phyloP scores from a whole-genome alignment of 2,888 invertebrate genomes.

The Zygothrica quintamaculata region DNA sequence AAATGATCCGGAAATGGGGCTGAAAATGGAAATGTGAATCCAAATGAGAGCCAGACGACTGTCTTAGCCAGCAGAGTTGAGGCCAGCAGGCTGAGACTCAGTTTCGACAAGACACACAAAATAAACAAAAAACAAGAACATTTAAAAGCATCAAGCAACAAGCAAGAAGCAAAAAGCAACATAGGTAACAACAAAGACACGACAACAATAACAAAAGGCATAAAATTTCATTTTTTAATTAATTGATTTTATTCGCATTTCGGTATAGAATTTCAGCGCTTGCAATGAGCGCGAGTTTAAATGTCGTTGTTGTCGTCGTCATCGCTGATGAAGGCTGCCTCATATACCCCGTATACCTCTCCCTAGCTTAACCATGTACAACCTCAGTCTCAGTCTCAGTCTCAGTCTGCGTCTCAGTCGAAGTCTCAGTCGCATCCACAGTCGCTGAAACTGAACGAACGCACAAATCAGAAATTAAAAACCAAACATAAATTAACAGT shows the following conservation, averaged over 20 bases:
- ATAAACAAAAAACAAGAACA: background rate
- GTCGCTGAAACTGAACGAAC: constrained; percentile 59
- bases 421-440: background rate
- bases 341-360: background rate
- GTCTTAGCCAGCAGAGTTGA: background rate
- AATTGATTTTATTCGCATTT: constrained; percentile 80
- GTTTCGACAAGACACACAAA: background rate
- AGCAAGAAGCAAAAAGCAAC: too few relatives aligned
- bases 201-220: constrained; percentile 44
- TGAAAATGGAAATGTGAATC: constrained; percentile 27
- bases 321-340: constrained; percentile 44
- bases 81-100: background rate
- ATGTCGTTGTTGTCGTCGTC: constrained; percentile 36
- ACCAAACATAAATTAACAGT: constrained; percentile 82
- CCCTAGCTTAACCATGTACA: background rate
- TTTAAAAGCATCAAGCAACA: too few relatives aligned
- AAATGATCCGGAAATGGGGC: constrained; percentile 33
- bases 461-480: constrained; percentile 83
- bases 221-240: constrained; percentile 78
- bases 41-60: background rate
- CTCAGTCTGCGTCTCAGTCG: too few relatives aligned
- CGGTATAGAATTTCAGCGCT: constrained; percentile 71
- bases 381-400: too few relatives aligned
- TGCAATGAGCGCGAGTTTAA: constrained; percentile 54
- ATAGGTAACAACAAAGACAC: constrained; percentile 30